phyloP scores from a whole-genome alignment of 2,113 vertebrate species.

The Mobula birostris region DNA sequence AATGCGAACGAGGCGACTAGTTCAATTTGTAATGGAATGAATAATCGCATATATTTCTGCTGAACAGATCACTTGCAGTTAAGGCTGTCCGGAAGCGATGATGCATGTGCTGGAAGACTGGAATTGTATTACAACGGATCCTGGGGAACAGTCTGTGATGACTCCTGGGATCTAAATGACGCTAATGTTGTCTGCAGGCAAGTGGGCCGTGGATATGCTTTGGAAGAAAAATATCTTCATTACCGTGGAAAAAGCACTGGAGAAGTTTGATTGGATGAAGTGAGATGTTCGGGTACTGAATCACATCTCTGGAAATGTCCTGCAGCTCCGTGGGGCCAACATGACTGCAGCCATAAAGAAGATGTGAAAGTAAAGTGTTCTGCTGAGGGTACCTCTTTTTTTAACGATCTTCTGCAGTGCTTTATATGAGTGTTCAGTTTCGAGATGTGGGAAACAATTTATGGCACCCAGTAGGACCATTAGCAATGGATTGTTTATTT shows the following conservation, averaged over 20 bases:
- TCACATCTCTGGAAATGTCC: slow-evolving; percentile 54
- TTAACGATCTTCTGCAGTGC: too few relatives aligned
- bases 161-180: slow-evolving; percentile 36
- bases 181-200: too few relatives aligned
- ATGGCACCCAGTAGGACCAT: too few relatives aligned
- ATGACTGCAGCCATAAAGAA: slow-evolving; percentile 40
- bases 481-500: too few relatives aligned
- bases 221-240: slow-evolving; percentile 41
- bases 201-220: too few relatives aligned
- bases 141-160: slow-evolving; percentile 46
- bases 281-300: slow-evolving; percentile 56
- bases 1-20: too few relatives aligned
- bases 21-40: too few relatives aligned
- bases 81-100: slow-evolving; percentile 39
- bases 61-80: slow-evolving; percentile 47
- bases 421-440: too few relatives aligned
- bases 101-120: slow-evolving; percentile 44
- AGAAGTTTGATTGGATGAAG: slow-evolving; percentile 54
- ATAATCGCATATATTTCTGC: neutral
- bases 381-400: slow-evolving; percentile 39
- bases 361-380: slow-evolving; percentile 50
- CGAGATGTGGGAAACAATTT: too few relatives aligned
- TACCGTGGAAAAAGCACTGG: slow-evolving; percentile 53
- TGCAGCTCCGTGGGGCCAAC: slow-evolving; percentile 48
- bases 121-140: slow-evolving; percentile 49